Evolutionary conservation across 2,888 invertebrate species (phyloP), one percentile per base, ranked within the genome.

Genomic region (Rhamphomyia laevipes): DNA sequence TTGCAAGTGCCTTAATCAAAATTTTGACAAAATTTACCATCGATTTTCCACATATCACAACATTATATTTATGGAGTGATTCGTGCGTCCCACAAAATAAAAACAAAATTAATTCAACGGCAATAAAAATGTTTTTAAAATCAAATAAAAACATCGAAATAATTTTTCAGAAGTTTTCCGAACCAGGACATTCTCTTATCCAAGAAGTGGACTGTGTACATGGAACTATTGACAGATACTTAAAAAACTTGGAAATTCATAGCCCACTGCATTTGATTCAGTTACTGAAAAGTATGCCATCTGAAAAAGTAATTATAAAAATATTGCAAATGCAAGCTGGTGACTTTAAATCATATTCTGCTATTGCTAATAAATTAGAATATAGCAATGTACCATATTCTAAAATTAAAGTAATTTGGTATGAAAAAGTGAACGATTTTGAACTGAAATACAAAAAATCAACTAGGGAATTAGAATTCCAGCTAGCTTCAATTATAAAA

Each of bases 391-490:
- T 38, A 11, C 38, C 17, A 35, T 38, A 17, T 38, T 38, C 17
- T n/a, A 38, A 38, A 38, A 38, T 17, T 16, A 38, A 38, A 38
- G 11, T 17, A 17, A 38, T 38, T 23, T 57, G 44, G 50, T 35
- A 46, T n/a, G 18, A 33, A 18, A 33, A 73, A 57, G 73, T 72
- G 62, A 60, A 73, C 56, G 72, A 37, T 7, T 37, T 16, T 37
- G 11, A 11, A 11, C 3, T 33, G 5, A 21, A 27, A 27, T 27
- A 27, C 35, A 35, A 35, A 35, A 3, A n/a, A n/a, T 35, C 35
- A n/a, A n/a, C 35, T 13, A 35, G n/a, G n/a, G 12, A 35, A 35
- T n/a, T 35, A n/a, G 4, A 35, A n/a, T 35, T n/a, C 35, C 13
- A 35, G 4, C n/a, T 35, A n/a, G 35, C n/a, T 35, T 35, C 35